phyloP scores from a whole-genome alignment of 2,113 vertebrate species.

The Periophthalmodon schlosseri region DNA sequence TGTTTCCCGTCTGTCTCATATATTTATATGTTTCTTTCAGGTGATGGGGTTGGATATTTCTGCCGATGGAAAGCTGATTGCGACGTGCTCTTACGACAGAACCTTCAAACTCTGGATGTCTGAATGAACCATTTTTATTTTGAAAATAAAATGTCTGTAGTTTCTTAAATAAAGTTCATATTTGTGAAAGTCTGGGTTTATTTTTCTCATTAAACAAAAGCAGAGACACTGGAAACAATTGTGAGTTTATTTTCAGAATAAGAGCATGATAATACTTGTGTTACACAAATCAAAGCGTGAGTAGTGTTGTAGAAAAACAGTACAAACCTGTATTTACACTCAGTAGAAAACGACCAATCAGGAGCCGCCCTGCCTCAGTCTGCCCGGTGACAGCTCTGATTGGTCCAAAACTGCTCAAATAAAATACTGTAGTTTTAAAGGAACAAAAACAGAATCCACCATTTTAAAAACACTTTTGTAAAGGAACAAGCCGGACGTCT shows the following conservation, averaged over 20 bases:
- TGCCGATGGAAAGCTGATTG: constrained; percentile 90
- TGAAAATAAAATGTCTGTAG: background rate
- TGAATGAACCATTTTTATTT: constrained; percentile 70
- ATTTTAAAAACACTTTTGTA: background rate
- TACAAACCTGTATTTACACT: constrained; percentile 8
- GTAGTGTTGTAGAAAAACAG: constrained; percentile 5
- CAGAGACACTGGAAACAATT: background rate
- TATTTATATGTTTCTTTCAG: constrained; percentile 14
- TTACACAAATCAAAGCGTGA: constrained; percentile 1
- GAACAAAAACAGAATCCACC: background rate
- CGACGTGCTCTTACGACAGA: constrained; percentile 94
- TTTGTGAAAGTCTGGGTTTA: background rate
- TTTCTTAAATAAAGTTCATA: background rate
- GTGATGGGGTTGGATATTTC: constrained; percentile 97
- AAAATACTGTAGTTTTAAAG: constrained; percentile 2
- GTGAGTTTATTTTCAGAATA: constrained; percentile 11
- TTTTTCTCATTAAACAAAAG: background rate
- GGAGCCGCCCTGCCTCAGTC: background rate
- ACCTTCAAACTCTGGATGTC: constrained; percentile 98
- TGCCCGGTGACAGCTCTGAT: background rate
- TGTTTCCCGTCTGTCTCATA: background rate
- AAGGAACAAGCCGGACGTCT: background rate
- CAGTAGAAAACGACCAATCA: constrained; percentile 3
- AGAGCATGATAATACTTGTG: background rate
- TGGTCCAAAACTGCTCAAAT: background rate